phyloP scores from a whole-genome alignment of 1,140 invertebrate genomes.

The Pemphigus obesinymphae region DNA sequence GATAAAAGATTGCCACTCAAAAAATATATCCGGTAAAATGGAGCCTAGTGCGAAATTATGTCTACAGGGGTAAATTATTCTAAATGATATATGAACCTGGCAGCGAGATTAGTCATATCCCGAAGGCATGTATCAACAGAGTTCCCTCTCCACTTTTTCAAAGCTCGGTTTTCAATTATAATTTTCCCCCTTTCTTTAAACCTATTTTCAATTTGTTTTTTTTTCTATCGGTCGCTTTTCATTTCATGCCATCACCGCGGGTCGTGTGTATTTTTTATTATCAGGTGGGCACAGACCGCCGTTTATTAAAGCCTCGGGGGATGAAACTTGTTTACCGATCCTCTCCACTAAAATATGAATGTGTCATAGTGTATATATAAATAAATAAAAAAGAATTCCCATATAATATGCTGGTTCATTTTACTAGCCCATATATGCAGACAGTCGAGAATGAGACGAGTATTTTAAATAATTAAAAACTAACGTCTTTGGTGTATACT shows the following conservation, averaged over 20 bases:
- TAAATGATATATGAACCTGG: conserved; percentile 1
- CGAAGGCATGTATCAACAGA: background rate
- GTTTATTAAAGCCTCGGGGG: conserved; percentile 7
- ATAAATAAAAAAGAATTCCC: background rate
- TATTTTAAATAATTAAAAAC: background rate
- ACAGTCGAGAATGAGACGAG: background rate
- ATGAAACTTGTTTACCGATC: conserved; percentile 12
- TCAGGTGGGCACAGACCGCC: conserved; percentile 3
- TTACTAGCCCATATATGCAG: background rate
- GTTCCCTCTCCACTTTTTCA: too few relatives aligned
- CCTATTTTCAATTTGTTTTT: background rate
- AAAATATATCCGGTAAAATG: background rate
- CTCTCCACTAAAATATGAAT: background rate
- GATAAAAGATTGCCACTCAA: conserved; percentile 36
- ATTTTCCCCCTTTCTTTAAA: conserved; percentile 14
- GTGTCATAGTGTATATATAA: background rate
- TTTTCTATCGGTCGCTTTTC: background rate
- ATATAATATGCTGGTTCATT: background rate
- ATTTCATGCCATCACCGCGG: background rate
- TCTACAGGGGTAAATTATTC: conserved; percentile 13
- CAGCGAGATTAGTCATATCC: background rate
- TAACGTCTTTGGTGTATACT: background rate
- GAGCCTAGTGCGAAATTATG: conserved; percentile 31
- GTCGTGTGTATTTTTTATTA: conserved; percentile 37
- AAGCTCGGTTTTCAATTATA: conserved; percentile 3